Evolutionary conservation across 1,140 invertebrate genomes (phyloP).

Genomic region (Holotrichia oblita): DNA sequence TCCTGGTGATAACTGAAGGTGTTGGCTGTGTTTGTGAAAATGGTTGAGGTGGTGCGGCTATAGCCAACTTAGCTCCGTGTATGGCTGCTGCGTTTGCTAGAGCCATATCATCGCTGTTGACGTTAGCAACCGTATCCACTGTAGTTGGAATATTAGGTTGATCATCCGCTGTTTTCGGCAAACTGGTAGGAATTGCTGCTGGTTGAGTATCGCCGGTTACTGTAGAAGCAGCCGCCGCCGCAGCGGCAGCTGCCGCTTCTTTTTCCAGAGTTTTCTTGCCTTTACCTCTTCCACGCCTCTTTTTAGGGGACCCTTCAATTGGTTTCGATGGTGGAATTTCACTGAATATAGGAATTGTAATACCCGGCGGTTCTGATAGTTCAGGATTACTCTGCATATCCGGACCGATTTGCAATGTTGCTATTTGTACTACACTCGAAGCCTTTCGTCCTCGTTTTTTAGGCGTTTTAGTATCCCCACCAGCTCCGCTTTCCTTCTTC

Average conservation of each 20-base stretch:
- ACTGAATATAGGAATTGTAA: slow-evolving; percentile 52
- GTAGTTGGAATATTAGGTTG: slow-evolving; percentile 37
- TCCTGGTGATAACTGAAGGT: slow-evolving; percentile 71
- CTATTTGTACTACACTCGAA: slow-evolving; percentile 31
- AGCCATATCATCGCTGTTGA: not conserved
- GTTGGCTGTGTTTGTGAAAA: slow-evolving; percentile 59
- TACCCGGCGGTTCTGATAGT: slow-evolving; percentile 55
- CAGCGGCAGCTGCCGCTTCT: slow-evolving; percentile 63
- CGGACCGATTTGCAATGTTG: slow-evolving; percentile 13
- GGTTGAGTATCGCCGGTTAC: not conserved
- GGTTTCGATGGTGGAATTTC: slow-evolving; percentile 46
- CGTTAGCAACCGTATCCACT: slow-evolving; percentile 3
- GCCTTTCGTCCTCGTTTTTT: slow-evolving; percentile 58
- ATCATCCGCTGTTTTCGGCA: not conserved
- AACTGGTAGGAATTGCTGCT: not conserved
- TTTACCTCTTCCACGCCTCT: slow-evolving; percentile 65
- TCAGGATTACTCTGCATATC: slow-evolving; percentile 44
- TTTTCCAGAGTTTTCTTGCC: slow-evolving; percentile 67
- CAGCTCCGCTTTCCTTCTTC: slow-evolving; percentile 53
- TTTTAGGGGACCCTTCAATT: slow-evolving; percentile 58
- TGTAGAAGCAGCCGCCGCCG: slow-evolving; percentile 53
- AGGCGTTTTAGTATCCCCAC: slow-evolving; percentile 52
- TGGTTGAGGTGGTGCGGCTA: slow-evolving; percentile 61
- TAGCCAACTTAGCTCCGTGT: slow-evolving; percentile 55
- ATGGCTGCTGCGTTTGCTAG: slow-evolving; percentile 27